Evolutionary conservation across 2,888 invertebrate genomes (phyloP).

Genomic region (Folsomia manolachei): DNA sequence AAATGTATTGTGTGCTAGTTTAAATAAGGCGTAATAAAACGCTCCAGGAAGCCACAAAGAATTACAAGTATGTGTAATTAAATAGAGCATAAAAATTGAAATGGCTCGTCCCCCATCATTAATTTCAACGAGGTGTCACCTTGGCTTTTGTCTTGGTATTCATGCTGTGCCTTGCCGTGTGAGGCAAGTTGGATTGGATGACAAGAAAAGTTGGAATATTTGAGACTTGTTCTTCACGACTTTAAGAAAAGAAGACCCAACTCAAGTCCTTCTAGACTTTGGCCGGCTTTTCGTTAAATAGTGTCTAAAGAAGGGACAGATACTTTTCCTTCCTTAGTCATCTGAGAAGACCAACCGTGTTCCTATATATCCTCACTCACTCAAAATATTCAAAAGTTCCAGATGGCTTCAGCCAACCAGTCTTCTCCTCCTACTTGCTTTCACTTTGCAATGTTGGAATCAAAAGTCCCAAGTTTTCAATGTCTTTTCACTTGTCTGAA

Average conservation of each 20-base stretch:
- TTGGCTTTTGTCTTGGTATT: slow-evolving; percentile 38
- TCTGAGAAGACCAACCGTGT: too few species aligned
- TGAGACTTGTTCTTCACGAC: background rate
- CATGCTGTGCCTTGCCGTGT: slow-evolving; percentile 11
- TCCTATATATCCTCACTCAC: background rate
- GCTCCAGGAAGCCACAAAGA: background rate
- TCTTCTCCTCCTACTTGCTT: background rate
- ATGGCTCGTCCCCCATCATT: slow-evolving; percentile 43
- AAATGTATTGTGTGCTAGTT: background rate
- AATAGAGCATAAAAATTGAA: slow-evolving; percentile 32
- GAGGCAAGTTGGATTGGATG: background rate
- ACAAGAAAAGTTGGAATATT: background rate
- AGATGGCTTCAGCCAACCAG: background rate
- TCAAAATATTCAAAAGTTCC: background rate
- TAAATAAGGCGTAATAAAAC: background rate
- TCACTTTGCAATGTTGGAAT: too few species aligned
- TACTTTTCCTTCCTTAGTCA: background rate
- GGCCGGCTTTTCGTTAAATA: too few species aligned
- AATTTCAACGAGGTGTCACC: slow-evolving; percentile 47
- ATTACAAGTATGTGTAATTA: slow-evolving; percentile 23
- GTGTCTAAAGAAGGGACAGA: background rate
- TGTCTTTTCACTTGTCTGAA: background rate
- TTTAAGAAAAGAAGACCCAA: background rate
- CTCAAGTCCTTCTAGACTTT: too few species aligned
- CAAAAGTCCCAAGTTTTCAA: background rate